Evolutionary conservation across 35 echinoderm and acorn worm species (phyloP).

Genomic region (Heliocidaris erythrogramma): DNA sequence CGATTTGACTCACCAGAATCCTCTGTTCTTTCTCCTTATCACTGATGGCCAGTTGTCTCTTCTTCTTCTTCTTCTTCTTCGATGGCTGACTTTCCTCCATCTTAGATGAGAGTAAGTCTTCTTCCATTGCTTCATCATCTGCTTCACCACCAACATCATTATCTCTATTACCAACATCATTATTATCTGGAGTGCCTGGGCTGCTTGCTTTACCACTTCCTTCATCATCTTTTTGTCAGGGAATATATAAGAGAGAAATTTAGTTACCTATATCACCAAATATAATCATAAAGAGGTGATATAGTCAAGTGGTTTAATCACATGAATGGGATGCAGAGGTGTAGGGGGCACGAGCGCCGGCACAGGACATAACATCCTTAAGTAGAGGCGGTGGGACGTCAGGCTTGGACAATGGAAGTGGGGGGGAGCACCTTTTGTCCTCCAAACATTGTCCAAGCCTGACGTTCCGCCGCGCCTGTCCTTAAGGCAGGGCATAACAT

Average conservation of each 20-base stretch:
- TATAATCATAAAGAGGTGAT: no score
- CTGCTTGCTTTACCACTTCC: conserved; percentile 21
- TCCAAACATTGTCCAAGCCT: no score
- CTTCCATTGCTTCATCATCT: conserved; percentile 34
- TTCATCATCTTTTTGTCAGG: conserved; percentile 30
- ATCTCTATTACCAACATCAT: neutral
- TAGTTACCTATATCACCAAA: neutral
- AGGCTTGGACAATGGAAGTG: no score
- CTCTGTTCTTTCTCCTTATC: conserved; percentile 52
- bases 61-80: conserved; percentile 57
- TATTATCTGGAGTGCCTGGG: conserved; percentile 15
- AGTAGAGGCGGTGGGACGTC: no score
- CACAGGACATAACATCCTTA: no score
- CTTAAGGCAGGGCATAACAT: no score
- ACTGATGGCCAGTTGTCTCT: neutral
- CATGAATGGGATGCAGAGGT: no score
- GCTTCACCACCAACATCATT: conserved; percentile 1
- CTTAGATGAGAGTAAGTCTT: neutral
- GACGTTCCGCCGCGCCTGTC: no score
- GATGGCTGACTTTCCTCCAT: neutral
- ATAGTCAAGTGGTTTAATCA: no score
- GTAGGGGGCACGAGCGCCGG: no score
- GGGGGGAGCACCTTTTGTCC: no score
- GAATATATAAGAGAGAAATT: neutral
- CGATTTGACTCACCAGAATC: neutral